A percentile compares a stretch with the other conserved stretches of the same genome.
phyloP scores from a whole-genome alignment of 1,140 invertebrate genomes.

The Zaprionus capensis region DNA sequence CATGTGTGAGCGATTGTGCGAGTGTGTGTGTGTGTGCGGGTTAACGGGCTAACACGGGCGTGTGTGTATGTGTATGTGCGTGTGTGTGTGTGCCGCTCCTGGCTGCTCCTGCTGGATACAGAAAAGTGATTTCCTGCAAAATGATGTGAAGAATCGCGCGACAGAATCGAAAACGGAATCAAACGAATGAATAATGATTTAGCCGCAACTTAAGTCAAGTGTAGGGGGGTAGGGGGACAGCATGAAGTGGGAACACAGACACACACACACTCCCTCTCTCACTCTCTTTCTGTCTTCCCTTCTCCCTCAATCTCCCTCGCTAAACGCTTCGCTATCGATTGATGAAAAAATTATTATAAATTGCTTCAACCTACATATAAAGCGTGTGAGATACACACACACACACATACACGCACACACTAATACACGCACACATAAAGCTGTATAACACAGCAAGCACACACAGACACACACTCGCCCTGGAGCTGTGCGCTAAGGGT shows the following conservation, averaged over 20 bases:
- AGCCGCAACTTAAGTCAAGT: slow-evolving; percentile 1
- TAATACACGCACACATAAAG: slow-evolving; percentile 62
- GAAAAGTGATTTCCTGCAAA: slow-evolving; percentile 83
- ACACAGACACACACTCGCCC: slow-evolving; percentile 37
- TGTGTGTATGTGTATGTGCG: slow-evolving; percentile 42
- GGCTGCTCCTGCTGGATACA: slow-evolving; percentile 75
- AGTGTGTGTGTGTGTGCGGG: slow-evolving; percentile 32
- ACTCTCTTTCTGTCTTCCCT: background rate
- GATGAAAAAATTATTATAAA: slow-evolving; percentile 83
- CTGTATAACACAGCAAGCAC: slow-evolving; percentile 58
- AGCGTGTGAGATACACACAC: slow-evolving; percentile 63
- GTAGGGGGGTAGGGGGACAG: background rate
- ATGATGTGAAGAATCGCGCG: slow-evolving; percentile 19
- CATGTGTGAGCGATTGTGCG: slow-evolving; percentile 23
- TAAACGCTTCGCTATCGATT: slow-evolving; percentile 67
- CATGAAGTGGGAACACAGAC: background rate
- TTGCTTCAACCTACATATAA: slow-evolving; percentile 84
- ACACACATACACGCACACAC: slow-evolving; percentile 33
- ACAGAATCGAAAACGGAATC: slow-evolving; percentile 4
- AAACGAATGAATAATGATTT: slow-evolving; percentile 21
- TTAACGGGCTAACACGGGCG: slow-evolving; percentile 18
- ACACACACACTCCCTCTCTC: background rate
- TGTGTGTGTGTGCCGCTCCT: slow-evolving; percentile 66
- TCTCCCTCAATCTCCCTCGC: slow-evolving; percentile 34
- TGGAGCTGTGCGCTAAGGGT: slow-evolving; percentile 51